These are phyloP conservation scores for Resseliella maxima DNA, from an alignment of 2,888 invertebrate genomes.

Conservation along the genomic window DNA sequence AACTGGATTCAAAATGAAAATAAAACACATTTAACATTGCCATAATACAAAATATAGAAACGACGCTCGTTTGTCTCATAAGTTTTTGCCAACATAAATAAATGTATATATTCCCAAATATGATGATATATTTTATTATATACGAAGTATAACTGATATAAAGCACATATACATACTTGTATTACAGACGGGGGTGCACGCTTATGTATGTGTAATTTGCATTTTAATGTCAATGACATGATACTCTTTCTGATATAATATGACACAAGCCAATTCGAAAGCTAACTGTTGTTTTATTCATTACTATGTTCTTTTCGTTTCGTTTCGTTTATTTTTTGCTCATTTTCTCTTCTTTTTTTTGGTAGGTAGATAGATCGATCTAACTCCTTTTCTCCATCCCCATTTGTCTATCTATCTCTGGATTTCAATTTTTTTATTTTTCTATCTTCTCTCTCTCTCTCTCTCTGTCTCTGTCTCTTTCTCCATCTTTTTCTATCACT, in stretches of 20 bases:
- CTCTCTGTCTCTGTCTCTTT: too few species aligned
- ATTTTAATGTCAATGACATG: constrained; percentile 41
- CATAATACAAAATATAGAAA: not conserved
- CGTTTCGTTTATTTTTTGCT: not conserved
- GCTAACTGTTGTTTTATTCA: constrained; percentile 38
- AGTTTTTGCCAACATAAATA: constrained; percentile 15
- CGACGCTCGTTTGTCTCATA: not conserved
- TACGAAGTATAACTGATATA: not conserved
- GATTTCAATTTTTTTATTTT: too few species aligned
- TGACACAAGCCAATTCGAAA: not conserved
- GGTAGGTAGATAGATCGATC: too few species aligned
- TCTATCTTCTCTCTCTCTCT: too few species aligned
- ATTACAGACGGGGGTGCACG: not conserved
- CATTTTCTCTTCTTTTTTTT: too few species aligned
- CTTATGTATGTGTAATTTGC: constrained; percentile 6
- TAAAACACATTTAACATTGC: not conserved
- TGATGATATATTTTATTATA: constrained; percentile 2
- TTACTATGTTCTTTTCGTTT: not conserved
- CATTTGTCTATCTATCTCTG: too few species aligned
- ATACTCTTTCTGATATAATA: not conserved
- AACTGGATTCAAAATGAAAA: not conserved
- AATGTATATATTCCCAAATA: not conserved
- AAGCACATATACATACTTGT: not conserved
- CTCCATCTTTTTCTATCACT: too few species aligned
- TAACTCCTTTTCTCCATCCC: too few species aligned